phyloP scores from a whole-genome alignment of 1,140 invertebrate genomes.

The Gryon sp. region DNA sequence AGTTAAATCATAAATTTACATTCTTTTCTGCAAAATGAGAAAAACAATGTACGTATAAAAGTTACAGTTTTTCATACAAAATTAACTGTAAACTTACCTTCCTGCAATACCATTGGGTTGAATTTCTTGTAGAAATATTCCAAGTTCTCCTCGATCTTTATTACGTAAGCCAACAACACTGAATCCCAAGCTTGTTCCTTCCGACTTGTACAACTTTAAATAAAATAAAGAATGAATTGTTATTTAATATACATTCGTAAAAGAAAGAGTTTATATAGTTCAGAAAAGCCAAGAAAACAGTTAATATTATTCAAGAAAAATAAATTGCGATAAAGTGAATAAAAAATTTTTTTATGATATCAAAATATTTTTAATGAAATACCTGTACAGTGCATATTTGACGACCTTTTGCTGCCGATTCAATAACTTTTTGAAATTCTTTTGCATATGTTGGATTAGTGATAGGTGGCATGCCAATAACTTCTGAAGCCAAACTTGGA shows the following conservation, averaged over 20 bases:
- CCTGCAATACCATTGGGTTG: slow-evolving; percentile 86
- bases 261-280: neutral
- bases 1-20: no score
- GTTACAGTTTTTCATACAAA: no score
- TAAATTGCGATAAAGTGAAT: neutral
- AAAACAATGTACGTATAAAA: no score
- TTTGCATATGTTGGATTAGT: slow-evolving; percentile 82
- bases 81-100: slow-evolving; percentile 79
- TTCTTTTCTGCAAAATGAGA: no score
- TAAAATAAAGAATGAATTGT: slow-evolving; percentile 37
- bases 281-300: neutral
- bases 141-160: slow-evolving; percentile 86
- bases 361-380: no score
- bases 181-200: slow-evolving; percentile 87
- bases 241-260: neutral
- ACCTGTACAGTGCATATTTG: slow-evolving; percentile 83
- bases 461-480: slow-evolving; percentile 80
- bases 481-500: slow-evolving; percentile 76
- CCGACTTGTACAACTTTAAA: slow-evolving; percentile 84
- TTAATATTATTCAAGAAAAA: neutral
- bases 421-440: slow-evolving; percentile 84
- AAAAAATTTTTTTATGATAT: no score
- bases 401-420: slow-evolving; percentile 83
- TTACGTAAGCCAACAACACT: slow-evolving; percentile 87
- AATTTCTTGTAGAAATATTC: slow-evolving; percentile 89